A percentile compares a stretch with the other conserved stretches of the same genome.
Conservation (phyloP, 2,888 invertebrate genomes). For the Gnatocerus cornutus region DNA sequence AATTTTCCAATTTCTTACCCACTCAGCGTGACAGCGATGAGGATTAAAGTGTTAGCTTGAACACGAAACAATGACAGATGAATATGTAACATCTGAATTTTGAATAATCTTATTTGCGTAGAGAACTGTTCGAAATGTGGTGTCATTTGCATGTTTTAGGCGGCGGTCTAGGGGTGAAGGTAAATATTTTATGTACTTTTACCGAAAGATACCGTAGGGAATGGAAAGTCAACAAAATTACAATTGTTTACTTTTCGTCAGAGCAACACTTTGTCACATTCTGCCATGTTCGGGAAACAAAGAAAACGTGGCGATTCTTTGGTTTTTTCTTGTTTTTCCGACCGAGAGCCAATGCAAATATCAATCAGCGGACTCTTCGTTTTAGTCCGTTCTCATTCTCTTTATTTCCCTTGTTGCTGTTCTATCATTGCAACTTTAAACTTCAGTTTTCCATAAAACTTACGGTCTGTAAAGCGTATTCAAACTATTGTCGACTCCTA, state of each 20-base stretch:
- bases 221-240: conserved; percentile 31
- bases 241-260: conserved; percentile 21
- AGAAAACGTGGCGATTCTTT: too few species aligned
- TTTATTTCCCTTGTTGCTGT: too few species aligned
- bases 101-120: conserved; percentile 31
- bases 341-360: too few species aligned
- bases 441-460: too few species aligned
- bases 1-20: conserved; percentile 7
- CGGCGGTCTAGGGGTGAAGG: conserved; percentile 18
- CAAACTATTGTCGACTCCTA: too few species aligned
- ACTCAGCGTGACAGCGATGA: background rate
- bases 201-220: conserved; percentile 20
- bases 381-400: too few species aligned
- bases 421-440: too few species aligned
- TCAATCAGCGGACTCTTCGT: too few species aligned
- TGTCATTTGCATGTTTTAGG: conserved; percentile 26
- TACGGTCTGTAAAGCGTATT: too few species aligned
- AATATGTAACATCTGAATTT: conserved; percentile 25
- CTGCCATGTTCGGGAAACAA: background rate
- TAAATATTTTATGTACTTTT: conserved; percentile 36
- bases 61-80: conserved; percentile 20
- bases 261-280: background rate
- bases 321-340: too few species aligned
- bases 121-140: conserved; percentile 25
- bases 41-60: conserved; percentile 12